Evolutionary conservation across 2,888 invertebrate species (phyloP).

Genomic region (Hedya salicella): DNA sequence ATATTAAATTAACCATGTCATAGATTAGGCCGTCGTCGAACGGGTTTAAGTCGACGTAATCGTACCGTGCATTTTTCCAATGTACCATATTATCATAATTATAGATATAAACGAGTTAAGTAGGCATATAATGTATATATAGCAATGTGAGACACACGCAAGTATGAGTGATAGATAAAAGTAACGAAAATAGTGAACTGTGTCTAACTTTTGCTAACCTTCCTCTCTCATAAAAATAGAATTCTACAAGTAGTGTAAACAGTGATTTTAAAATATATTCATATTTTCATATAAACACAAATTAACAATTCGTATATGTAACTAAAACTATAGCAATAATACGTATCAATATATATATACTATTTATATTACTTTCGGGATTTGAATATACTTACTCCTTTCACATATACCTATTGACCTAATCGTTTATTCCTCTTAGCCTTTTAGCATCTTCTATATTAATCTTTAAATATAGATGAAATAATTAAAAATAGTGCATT

Average conservation of each 20-base stretch:
- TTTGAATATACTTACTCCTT: neutral
- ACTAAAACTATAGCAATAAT: neutral
- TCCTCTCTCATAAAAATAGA: constrained; percentile 30
- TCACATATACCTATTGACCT: neutral
- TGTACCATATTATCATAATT: constrained; percentile 40
- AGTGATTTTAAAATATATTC: neutral
- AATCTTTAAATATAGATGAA: neutral
- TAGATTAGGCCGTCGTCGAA: neutral
- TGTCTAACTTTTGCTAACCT: constrained; percentile 11
- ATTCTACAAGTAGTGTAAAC: constrained; percentile 26
- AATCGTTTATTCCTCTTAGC: constrained; percentile 3
- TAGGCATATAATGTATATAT: constrained; percentile 61
- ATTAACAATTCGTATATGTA: neutral
- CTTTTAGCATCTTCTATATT: neutral
- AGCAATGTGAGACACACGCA: constrained; percentile 62
- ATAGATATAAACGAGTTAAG: constrained; percentile 30
- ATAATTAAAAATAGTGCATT: constrained; percentile 7
- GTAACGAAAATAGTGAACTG: constrained; percentile 34
- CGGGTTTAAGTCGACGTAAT: constrained; percentile 12
- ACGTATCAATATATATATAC: neutral
- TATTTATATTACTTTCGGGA: neutral
- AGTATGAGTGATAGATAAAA: constrained; percentile 67
- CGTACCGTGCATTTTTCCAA: constrained; percentile 44
- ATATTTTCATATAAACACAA: constrained; percentile 27
- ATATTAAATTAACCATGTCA: neutral